These are phyloP conservation scores for Spilarctia lutea DNA, from an alignment of 2,888 invertebrate genomes.

Conservation along the genomic window DNA sequence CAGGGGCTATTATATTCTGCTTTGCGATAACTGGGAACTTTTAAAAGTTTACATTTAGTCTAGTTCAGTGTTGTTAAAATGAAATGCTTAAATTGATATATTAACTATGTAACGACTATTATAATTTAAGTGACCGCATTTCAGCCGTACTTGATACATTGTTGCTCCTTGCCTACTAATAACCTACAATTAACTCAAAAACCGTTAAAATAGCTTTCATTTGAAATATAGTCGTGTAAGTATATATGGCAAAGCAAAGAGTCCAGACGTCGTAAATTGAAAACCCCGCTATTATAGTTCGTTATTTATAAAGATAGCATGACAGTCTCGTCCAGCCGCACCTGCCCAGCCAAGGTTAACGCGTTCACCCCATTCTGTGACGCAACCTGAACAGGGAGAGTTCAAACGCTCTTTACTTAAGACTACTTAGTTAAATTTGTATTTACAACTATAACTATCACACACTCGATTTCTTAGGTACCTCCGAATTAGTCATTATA, in stretches of 20 bases:
- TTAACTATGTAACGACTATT: not conserved
- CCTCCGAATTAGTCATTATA: not conserved
- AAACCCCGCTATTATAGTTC: constrained; percentile 21
- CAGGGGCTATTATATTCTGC: not conserved
- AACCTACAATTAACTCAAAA: not conserved
- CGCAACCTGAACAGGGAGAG: constrained; percentile 29
- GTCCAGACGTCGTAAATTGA: constrained; percentile 4
- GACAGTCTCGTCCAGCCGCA: constrained; percentile 51
- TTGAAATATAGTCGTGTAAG: constrained; percentile 6
- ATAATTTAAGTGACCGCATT: not conserved
- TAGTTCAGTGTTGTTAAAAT: not conserved
- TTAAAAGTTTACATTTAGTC: not conserved
- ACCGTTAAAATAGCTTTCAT: not conserved
- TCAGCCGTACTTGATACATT: not conserved
- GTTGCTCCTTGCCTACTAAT: not conserved
- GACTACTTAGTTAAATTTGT: not conserved
- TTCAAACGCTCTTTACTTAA: not conserved
- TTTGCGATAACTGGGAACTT: not conserved
- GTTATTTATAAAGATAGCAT: constrained; percentile 49
- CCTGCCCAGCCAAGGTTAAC: constrained; percentile 53
- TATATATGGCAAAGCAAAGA: not conserved
- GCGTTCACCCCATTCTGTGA: constrained; percentile 51
- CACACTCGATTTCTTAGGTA: not conserved
- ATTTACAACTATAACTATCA: not conserved
- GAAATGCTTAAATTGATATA: not conserved